Evolutionary conservation across 2,113 vertebrate genomes (phyloP), one percentile per base, ranked within the genome.

Genomic region (Passer domesticus): DNA sequence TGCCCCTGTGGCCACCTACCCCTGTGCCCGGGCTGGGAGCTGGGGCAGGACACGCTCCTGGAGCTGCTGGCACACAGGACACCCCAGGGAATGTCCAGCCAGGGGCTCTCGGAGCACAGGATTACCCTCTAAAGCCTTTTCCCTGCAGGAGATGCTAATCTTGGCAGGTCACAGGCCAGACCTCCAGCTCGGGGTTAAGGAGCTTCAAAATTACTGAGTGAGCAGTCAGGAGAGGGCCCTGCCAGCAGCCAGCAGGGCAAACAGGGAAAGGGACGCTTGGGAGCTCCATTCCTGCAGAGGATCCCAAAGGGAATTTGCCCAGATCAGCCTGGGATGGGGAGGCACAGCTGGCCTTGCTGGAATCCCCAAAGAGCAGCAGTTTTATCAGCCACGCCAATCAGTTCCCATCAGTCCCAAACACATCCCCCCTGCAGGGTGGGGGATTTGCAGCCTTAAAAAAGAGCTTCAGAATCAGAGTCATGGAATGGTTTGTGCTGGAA

Each of bases 361-460:
- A 16, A 10, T 4, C 46, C 15, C n/a, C 62, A 23, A 1, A 2
- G 31, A 35, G 27, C 5, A 0, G 25, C 2, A 28, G 15, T 1
- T n/a, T 2, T 0, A 8, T 8, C 67, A 8, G 37, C 0, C 24
- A 5, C 0, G 28, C 6, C 15, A 9, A 0, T 0, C 5, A 25
- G 22, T 4, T 11, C 44, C 19, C 33, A 10, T 1, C 14, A 4
- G 2, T 1, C 44, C 4, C n/a, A 28, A 6, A 62, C 28, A 19
- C 27, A 13, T 5, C 12, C 8, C 5, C 43, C 25, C n/a, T 9
- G 35, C 21, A 5, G 46, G 44, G 27, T 5, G 27, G 0, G 23
- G 9, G 0, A 4, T 0, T 28, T 9, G 7, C 37, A 13, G 6
- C 53, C 44, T 60, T 6, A 2, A 10, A 15, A 58, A 44, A 37